Percentiles rank a stretch among this genome's conserved stretches.
These are phyloP conservation scores for Drosophila erecta DNA, from an alignment of 1,140 invertebrate species.

Conservation along the genomic window DNA sequence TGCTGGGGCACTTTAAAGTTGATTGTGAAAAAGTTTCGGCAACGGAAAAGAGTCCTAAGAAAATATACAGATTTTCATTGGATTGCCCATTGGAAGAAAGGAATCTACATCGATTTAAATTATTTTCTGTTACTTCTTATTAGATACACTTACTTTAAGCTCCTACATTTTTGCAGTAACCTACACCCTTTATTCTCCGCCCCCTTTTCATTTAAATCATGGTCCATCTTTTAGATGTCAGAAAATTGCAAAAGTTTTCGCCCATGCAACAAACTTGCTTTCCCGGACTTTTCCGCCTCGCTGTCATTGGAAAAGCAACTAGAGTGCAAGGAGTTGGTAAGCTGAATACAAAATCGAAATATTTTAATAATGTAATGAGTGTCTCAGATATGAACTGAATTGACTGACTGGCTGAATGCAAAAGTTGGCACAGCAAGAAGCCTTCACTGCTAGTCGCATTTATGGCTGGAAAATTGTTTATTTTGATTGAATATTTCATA, in stretches of 20 bases:
- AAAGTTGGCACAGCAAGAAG: background rate
- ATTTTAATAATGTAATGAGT: constrained; percentile 69
- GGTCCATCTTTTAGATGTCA: constrained; percentile 19
- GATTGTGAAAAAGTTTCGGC: background rate
- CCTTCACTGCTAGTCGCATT: constrained; percentile 48
- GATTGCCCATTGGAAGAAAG: no score
- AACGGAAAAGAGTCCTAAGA: background rate
- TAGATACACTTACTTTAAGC: background rate
- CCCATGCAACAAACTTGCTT: constrained; percentile 16
- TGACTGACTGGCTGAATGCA: constrained; percentile 33
- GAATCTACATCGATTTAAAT: no score
- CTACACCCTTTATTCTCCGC: no score
- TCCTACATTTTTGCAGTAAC: background rate
- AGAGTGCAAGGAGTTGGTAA: constrained; percentile 35
- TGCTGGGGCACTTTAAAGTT: no score
- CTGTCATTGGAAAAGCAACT: constrained; percentile 31
- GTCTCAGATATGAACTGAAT: constrained; percentile 14
- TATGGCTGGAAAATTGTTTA: constrained; percentile 60
- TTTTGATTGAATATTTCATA: constrained; percentile 71
- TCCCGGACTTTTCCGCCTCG: constrained; percentile 2
- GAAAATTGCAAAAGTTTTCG: constrained; percentile 42
- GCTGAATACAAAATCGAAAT: constrained; percentile 58
- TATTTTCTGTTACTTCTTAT: background rate
- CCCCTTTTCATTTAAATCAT: constrained; percentile 1
- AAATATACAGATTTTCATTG: background rate